Conservation (phyloP, 2,888 invertebrate genomes). For the Drosophila tanythrix region DNA sequence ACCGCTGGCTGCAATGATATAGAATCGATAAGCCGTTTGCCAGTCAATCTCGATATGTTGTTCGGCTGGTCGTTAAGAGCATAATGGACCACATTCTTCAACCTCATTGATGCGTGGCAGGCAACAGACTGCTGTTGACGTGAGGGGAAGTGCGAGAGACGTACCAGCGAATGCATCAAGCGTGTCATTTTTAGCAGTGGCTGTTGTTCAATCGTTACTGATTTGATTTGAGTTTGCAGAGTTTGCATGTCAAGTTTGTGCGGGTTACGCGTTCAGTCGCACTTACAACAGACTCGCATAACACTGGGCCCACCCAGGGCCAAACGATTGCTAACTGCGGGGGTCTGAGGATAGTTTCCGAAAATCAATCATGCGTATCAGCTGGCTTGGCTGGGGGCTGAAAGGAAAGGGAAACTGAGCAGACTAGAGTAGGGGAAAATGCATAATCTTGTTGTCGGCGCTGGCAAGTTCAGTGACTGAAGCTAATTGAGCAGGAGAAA, state of each 20-base stretch:
- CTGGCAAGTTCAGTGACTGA: conserved; percentile 66
- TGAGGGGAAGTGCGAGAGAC: neutral
- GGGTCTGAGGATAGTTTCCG: conserved; percentile 28
- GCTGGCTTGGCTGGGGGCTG: neutral
- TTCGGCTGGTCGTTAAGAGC: conserved; percentile 38
- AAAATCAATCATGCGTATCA: conserved; percentile 61
- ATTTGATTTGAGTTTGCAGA: conserved; percentile 63
- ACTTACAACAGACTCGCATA: conserved; percentile 39
- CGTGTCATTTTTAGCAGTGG: conserved; percentile 69
- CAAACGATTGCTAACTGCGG: conserved; percentile 20
- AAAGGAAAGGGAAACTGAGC: neutral
- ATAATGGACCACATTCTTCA: conserved; percentile 63
- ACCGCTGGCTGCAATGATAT: conserved; percentile 54
- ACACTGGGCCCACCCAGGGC: conserved; percentile 8
- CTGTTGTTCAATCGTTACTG: conserved; percentile 69
- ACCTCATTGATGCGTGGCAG: conserved; percentile 67
- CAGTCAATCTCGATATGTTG: conserved; percentile 44
- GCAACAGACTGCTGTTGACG: conserved; percentile 35
- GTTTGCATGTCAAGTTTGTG: conserved; percentile 57
- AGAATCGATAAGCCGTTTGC: conserved; percentile 66
- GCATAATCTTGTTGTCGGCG: conserved; percentile 64
- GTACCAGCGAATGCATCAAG: conserved; percentile 58
- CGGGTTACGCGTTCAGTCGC: conserved; percentile 71
- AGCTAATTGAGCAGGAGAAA: conserved; percentile 72
- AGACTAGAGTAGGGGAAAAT: conserved; percentile 29